A percentile compares a stretch with the other conserved stretches of the same genome.
Evolutionary conservation across 2,113 vertebrate species (phyloP).

Genomic region (Microcebus murinus): DNA sequence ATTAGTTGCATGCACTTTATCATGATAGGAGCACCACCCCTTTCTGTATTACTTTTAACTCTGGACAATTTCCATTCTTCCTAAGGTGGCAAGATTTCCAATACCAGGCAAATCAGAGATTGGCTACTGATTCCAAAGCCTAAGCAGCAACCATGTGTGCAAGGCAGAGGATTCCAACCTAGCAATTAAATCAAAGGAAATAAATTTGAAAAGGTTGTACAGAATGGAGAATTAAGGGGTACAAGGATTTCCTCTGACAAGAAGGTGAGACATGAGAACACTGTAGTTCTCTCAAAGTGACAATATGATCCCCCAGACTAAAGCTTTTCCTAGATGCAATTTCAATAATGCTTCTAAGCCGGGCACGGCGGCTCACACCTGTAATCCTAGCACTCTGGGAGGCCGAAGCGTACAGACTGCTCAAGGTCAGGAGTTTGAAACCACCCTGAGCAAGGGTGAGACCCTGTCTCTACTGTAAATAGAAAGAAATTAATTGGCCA

Average conservation of each 20-base stretch:
- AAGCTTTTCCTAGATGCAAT: neutral
- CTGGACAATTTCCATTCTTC: neutral
- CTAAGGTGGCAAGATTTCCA: neutral
- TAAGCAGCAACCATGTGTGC: fast-evolving
- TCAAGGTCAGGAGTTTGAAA: too few species aligned
- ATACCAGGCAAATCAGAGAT: neutral
- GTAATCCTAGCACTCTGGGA: too few species aligned
- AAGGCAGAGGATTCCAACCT: neutral
- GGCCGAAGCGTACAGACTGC: too few species aligned
- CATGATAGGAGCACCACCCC: constrained; percentile 76
- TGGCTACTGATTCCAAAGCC: neutral
- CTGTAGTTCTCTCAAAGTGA: neutral
- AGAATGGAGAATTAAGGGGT: neutral
- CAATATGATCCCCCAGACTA: neutral
- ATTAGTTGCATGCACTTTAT: constrained; percentile 64
- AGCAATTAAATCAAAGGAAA: neutral
- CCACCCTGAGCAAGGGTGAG: too few species aligned
- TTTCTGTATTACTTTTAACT: constrained; percentile 60
- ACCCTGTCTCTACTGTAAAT: too few species aligned
- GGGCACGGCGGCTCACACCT: too few species aligned
- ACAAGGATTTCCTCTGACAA: neutral
- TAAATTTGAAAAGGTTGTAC: neutral
- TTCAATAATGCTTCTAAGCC: neutral
- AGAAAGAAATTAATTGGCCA: too few species aligned
- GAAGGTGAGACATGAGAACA: neutral